Evolutionary conservation across 1,140 invertebrate species (phyloP).

Genomic region (Lithobius niger): DNA sequence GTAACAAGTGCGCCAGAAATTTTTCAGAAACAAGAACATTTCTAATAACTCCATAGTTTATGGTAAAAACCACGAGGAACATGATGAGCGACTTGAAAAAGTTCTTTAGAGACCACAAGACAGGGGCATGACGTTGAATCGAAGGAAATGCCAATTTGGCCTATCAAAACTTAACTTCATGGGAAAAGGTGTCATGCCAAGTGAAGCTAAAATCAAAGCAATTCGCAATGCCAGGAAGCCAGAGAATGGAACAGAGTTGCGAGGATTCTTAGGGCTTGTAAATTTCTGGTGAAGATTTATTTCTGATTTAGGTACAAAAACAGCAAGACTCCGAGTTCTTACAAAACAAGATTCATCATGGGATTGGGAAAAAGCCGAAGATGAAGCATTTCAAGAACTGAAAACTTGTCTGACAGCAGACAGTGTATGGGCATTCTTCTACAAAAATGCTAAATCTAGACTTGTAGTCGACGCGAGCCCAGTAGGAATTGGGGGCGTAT

Average conservation of each 20-base stretch:
- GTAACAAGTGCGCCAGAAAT: too few species aligned
- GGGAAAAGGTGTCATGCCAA: conserved; percentile 16
- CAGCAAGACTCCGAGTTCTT: conserved; percentile 18
- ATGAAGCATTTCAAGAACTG: conserved; percentile 19
- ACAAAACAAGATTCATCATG: conserved; percentile 14
- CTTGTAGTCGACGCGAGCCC: conserved; percentile 34
- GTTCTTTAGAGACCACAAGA: conserved; percentile 16
- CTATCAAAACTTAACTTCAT: conserved; percentile 18
- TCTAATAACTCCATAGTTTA: too few species aligned
- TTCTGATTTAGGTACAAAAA: too few species aligned
- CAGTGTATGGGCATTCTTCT: conserved; percentile 15
- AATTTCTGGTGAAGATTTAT: conserved; percentile 22
- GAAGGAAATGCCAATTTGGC: conserved; percentile 20
- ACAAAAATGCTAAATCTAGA: conserved; percentile 20
- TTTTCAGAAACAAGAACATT: too few species aligned
- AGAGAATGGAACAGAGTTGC: conserved; percentile 15
- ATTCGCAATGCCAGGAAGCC: conserved; percentile 16
- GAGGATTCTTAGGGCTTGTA: conserved; percentile 20
- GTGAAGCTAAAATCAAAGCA: conserved; percentile 21
- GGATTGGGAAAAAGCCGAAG: conserved; percentile 18
- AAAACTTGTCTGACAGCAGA: conserved; percentile 12
- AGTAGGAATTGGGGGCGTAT: conserved; percentile 20
- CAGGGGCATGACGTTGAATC: conserved; percentile 17
- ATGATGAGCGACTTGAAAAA: conserved; percentile 19
- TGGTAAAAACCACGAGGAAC: too few species aligned